These are phyloP conservation scores for Muscina levida DNA, from an alignment of 2,888 invertebrate genomes.

Conservation along the genomic window DNA sequence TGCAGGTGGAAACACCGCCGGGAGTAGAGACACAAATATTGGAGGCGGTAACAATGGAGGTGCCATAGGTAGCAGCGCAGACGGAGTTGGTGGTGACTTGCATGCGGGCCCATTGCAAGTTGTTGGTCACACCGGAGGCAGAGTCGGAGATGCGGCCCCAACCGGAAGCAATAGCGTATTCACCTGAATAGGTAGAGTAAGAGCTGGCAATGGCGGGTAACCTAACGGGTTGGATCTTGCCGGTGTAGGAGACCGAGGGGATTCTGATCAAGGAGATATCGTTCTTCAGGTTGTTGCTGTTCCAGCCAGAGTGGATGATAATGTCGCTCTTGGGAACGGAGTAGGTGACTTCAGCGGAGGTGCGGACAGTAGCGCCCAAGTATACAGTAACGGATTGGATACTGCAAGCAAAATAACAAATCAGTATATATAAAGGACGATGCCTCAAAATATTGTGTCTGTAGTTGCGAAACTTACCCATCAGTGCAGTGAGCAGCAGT, in stretches of 20 bases:
- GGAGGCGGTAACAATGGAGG: slow-evolving; percentile 69
- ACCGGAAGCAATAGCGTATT: slow-evolving; percentile 77
- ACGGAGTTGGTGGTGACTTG: slow-evolving; percentile 68
- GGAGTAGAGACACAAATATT: slow-evolving; percentile 75
- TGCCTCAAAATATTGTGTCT: too few species aligned
- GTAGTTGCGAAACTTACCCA: slow-evolving; percentile 65
- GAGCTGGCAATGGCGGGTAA: slow-evolving; percentile 67
- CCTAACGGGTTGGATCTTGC: slow-evolving; percentile 61
- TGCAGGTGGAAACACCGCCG: slow-evolving; percentile 76
- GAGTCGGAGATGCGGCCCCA: slow-evolving; percentile 78
- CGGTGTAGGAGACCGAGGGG: slow-evolving; percentile 60
- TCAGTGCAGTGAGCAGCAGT: slow-evolving; percentile 76
- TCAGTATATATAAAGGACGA: too few species aligned
- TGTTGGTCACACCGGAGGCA: slow-evolving; percentile 64
- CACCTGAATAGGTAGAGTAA: slow-evolving; percentile 74
- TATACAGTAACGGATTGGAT: slow-evolving; percentile 69
- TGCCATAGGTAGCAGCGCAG: slow-evolving; percentile 65
- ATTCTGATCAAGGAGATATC: slow-evolving; percentile 70
- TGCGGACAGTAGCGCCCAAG: slow-evolving; percentile 71
- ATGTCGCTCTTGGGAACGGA: slow-evolving; percentile 68
- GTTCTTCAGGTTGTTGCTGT: slow-evolving; percentile 59
- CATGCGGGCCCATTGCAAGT: slow-evolving; percentile 68
- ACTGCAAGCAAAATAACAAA: slow-evolving; percentile 45
- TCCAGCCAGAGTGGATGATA: slow-evolving; percentile 77
- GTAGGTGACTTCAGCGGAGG: slow-evolving; percentile 67